These are phyloP conservation scores for Meghimatium bilineatum DNA, from an alignment of 2,888 invertebrate species.

Conservation along the genomic window DNA sequence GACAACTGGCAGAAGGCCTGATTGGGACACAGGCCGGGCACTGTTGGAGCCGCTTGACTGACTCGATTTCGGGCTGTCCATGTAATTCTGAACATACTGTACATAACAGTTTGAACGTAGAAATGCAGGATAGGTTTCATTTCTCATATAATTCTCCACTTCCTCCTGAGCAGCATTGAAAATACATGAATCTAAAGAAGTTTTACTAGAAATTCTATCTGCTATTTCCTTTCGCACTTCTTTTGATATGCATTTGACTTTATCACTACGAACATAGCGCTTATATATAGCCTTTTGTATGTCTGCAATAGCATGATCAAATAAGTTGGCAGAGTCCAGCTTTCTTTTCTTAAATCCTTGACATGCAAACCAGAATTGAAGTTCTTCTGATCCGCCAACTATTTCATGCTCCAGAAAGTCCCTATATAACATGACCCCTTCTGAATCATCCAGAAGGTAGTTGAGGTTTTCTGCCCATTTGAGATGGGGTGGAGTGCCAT, in stretches of 20 bases:
- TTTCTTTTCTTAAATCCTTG: conserved; percentile 72
- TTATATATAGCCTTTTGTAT: conserved; percentile 82
- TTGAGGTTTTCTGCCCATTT: conserved; percentile 93
- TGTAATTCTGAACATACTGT: conserved; percentile 74
- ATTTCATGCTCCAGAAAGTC: conserved; percentile 75
- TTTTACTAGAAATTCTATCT: conserved; percentile 65
- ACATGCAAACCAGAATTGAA: conserved; percentile 90
- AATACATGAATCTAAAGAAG: conserved; percentile 85
- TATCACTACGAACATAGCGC: conserved; percentile 83
- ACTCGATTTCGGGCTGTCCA: conserved; percentile 74
- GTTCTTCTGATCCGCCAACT: conserved; percentile 67
- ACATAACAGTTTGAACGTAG: conserved; percentile 94
- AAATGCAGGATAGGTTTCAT: conserved; percentile 93
- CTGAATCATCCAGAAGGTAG: conserved; percentile 89
- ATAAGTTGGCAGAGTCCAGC: conserved; percentile 78
- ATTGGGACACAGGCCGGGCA: conserved; percentile 67
- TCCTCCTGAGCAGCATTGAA: conserved; percentile 91
- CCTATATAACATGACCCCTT: conserved; percentile 92
- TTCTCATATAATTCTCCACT: conserved; percentile 89
- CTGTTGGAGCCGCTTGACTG: conserved; percentile 73
- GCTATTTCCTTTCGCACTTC: conserved; percentile 86
- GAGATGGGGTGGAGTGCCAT: conserved; percentile 84
- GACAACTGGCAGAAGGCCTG: conserved; percentile 83
- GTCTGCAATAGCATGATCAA: conserved; percentile 61
- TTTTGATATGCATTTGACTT: conserved; percentile 86